phyloP scores from a whole-genome alignment of 2,113 vertebrate species.

The Sylvietta virens region DNA sequence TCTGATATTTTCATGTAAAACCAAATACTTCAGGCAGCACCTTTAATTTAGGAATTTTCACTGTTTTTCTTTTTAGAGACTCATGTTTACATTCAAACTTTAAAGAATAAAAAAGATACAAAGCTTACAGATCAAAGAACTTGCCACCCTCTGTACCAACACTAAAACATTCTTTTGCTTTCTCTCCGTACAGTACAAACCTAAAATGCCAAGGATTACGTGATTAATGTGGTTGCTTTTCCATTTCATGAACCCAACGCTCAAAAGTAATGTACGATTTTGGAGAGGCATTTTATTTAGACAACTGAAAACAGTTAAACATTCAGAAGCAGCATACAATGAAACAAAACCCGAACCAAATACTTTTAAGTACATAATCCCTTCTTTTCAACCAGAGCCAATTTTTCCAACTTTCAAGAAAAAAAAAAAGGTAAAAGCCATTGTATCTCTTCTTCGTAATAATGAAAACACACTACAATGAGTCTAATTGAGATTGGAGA shows the following conservation, averaged over 20 bases:
- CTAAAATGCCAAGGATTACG: not conserved
- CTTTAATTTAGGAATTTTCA: not conserved
- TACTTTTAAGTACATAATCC: conserved; percentile 64
- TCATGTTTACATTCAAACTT: conserved; percentile 17
- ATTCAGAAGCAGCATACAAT: conserved; percentile 72
- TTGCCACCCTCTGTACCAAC: not conserved
- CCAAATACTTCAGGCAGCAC: not conserved
- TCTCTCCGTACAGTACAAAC: not conserved
- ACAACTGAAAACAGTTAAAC: conserved; percentile 78
- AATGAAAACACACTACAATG: conserved; percentile 71
- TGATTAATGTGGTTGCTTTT: conserved; percentile 9
- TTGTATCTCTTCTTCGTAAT: conserved; percentile 64
- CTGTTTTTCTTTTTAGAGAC: not conserved
- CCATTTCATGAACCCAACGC: not conserved
- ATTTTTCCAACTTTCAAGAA: conserved; percentile 48
- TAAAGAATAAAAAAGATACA: conserved; percentile 15
- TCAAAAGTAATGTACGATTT: not conserved
- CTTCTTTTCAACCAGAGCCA: conserved; percentile 59
- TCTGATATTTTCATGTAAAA: not conserved
- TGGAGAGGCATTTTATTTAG: conserved; percentile 81
- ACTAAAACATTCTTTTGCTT: not conserved
- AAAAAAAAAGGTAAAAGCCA: conserved; percentile 53
- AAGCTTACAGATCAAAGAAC: conserved; percentile 22
- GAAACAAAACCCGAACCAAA: conserved; percentile 72
- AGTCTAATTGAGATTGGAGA: conserved; percentile 66